Conservation (phyloP, 1,140 invertebrate genomes). For the Dinothrombium tinctorium region DNA sequence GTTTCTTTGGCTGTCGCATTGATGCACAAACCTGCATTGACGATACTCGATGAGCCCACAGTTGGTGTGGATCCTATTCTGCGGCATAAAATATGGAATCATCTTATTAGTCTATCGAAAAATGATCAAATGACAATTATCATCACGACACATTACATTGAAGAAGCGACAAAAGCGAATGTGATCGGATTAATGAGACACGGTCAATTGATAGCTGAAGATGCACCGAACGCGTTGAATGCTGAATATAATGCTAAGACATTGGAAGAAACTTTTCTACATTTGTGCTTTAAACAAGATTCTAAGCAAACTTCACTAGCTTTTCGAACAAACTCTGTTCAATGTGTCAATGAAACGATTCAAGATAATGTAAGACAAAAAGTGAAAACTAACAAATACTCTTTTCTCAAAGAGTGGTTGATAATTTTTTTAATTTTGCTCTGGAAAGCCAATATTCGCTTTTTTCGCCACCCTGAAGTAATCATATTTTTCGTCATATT, state of each 20-base stretch:
- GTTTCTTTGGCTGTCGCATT: conserved; percentile 75
- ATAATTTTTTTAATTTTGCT: no score
- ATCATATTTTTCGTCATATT: no score
- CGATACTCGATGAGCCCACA: conserved; percentile 86
- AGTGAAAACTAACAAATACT: no score
- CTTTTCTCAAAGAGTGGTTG: no score
- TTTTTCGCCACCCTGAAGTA: no score
- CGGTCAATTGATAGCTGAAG: conserved; percentile 21
- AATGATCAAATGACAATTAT: conserved; percentile 27
- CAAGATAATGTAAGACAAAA: no score
- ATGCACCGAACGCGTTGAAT: conserved; percentile 18
- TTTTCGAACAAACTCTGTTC: no score
- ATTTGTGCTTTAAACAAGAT: no score
- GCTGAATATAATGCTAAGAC: conserved; percentile 11
- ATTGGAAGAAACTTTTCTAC: conserved; percentile 54
- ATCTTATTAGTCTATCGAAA: conserved; percentile 53
- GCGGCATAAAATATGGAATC: conserved; percentile 85
- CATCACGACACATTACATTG: conserved; percentile 24
- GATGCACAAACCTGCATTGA: conserved; percentile 68
- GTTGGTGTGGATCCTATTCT: no score
- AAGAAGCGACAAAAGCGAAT: conserved; percentile 21
- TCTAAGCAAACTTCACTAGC: no score
- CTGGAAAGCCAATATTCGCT: no score
- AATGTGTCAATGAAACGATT: no score
- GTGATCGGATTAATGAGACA: conserved; percentile 22